Evolutionary conservation across 2,113 vertebrate genomes (phyloP), one percentile per base, ranked within the genome.

Genomic region (Diphyllodes magnificus): DNA sequence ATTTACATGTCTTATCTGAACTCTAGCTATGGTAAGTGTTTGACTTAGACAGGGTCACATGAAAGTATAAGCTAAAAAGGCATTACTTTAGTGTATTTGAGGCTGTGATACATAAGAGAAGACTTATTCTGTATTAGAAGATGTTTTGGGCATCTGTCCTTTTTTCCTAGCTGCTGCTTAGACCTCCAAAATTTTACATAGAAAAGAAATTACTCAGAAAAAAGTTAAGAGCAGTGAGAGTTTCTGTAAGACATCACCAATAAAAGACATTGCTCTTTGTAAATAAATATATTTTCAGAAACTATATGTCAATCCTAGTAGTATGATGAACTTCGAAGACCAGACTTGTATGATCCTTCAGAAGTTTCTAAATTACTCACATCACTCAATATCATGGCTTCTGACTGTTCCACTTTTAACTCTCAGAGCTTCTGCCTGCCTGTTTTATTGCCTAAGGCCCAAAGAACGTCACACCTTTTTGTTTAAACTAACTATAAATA

Each of bases 281-380:
- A 60, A 92, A 72, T 27, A 59, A 70, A 64, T 31, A 6, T 21
- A 31, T 79, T 87, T 86, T 85, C 35, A 65, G 45, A 92, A 82
- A 45, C 10, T 59, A 3, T n/a, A 37, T 44, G 20, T 53, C 54
- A 76, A 7, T 35, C 30, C 25, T 69, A 66, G 16, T 20, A 76
- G 9, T 47, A 28, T 3, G 40, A 44, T 66, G 33, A 90, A 72
- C 35, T 78, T 80, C 0, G 0, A 91, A 57, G 40, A 61, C 50
- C 3, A 45, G 21, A 61, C 33, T 64, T 61, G 4, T 33, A 50
- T 56, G 44, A 65, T 40, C 8, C 22, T 91, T 88, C n/a, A 53
- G 25, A 87, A 85, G 14, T 82, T 60, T 68, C 22, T 31, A 23
- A 18, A 5, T 70, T 78, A 37, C 27, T 57, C 25, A 42, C 27